phyloP scores from a whole-genome alignment of 2,888 invertebrate species.

The Diaperis boleti region DNA sequence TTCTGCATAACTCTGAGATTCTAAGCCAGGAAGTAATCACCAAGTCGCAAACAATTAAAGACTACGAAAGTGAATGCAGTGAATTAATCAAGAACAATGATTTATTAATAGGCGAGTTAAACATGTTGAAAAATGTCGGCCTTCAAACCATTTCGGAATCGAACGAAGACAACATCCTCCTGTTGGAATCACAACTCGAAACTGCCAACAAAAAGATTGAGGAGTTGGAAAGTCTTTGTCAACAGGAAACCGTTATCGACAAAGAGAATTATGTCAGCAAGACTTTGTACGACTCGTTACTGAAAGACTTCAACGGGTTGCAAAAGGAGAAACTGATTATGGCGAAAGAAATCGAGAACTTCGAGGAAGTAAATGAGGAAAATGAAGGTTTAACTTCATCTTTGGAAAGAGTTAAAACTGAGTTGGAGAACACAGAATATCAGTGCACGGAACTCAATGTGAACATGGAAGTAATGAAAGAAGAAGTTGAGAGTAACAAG shows the following conservation, averaged over 20 bases:
- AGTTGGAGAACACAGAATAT: constrained; percentile 63
- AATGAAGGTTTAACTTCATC: constrained; percentile 63
- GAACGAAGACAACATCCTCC: constrained; percentile 76
- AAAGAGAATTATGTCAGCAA: background rate
- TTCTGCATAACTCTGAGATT: constrained; percentile 61
- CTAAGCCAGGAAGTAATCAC: constrained; percentile 61
- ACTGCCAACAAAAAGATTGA: constrained; percentile 60
- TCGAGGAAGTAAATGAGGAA: constrained; percentile 65
- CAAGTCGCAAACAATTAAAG: constrained; percentile 64
- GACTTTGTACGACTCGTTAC: background rate
- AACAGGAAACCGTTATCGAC: background rate
- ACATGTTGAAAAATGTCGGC: constrained; percentile 74
- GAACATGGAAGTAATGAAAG: constrained; percentile 65
- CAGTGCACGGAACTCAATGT: constrained; percentile 66
- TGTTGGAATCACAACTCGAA: constrained; percentile 76
- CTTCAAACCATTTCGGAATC: constrained; percentile 79
- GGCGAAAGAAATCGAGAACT: constrained; percentile 71
- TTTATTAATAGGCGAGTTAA: constrained; percentile 75
- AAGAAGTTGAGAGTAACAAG: constrained; percentile 62
- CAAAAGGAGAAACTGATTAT: constrained; percentile 68
- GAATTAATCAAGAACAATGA: constrained; percentile 80
- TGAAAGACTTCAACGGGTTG: constrained; percentile 43
- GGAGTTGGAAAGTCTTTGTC: constrained; percentile 62
- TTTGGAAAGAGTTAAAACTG: constrained; percentile 66
- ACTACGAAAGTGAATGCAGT: constrained; percentile 71